Base-by-base conservation (phyloP, 2,888 invertebrate genomes). In the Philhelius pedissequus region DNA sequence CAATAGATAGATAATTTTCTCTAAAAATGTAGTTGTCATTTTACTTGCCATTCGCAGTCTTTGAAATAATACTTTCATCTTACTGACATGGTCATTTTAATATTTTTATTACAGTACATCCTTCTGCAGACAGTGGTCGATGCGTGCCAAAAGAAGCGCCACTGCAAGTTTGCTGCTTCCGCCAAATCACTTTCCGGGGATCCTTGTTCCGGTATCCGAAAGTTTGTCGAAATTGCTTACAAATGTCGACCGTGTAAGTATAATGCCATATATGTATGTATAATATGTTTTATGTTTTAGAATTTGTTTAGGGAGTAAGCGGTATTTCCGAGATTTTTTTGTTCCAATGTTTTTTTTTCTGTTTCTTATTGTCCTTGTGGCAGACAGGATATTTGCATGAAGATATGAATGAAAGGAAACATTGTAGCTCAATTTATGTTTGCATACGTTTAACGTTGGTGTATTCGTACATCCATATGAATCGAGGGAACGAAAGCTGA, bases 181-280 rank as follows among this genome's bases (percentile, higher is more conserved):
- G 95, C 97, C n/a, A 95, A 95, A 90, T 96, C 96, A 58, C 96
- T 97, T 70, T 87, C 88, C 89, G 95, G 95, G 52, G 98, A 99
- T 92, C 98, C 98, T 0, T 99, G 98, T 90, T 98, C 98, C 11
- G 96, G 96, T 22, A 95, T 96, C 79, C 94, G 96, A 87, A 98
- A 98, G 92, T 98, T 97, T 93, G 96, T 98, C 87, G 97, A 98
- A 93, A 97, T 98, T 87, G 97, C 97, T 88, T 99, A 97, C 93
- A 98, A 98, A 92, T 99, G 99, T 93, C 94, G 97, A 92, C 99
- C 99, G 90, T 97, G 98, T 98, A 93, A 97, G 96, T 96, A 89
- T 87, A 35, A 38, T 20, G 7, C 27, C 22, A 58, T 25, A 60
- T 40, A 8, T 35, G 8, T 22, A n/a, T n/a, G n/a, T n/a, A n/a